Base-by-base conservation (phyloP, 2,888 invertebrate genomes). In the Erebia aethiops region DNA sequence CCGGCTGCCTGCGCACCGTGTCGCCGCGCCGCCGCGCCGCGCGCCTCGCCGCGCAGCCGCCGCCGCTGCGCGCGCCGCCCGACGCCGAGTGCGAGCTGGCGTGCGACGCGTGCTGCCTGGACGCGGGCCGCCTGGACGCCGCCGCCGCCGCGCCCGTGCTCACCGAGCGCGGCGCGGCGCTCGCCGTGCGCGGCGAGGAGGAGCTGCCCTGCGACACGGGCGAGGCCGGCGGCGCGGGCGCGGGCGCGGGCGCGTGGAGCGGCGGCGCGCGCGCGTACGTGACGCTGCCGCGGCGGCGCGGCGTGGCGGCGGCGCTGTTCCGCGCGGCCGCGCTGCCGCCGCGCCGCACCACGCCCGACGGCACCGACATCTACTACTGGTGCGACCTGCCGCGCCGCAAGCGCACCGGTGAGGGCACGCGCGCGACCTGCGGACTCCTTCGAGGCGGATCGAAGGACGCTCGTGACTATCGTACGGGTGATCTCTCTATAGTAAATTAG, bases 361-460 rank as follows among this genome's bases (percentile, higher is more conserved):
- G 97, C 80, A 97, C 97, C 74, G 95, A 96, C 85, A 95, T 97
- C 85, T 97, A 96, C 94, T 97, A 97, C 94, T 97, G 97, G 97
- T 97, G 97, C 93, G 97, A 97, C 92, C 89, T 96, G 88, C 95
- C 96, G 79, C 94, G 94, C 81, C 92, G 91, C 79, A 85, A 89
- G 67, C 84, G 86, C 70, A 87, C 93, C 91, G 95, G 95, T 95
- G 91, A 86, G 79, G 82, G 84, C 86, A 10, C 7, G 2, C 10
- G 46, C 35, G 35, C 35, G 7, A 35, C 7, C 35, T 35, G 1
- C 35, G 1, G 7, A 35, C 35, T 35, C 0, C 0, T 35, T 35
- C 35, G 35, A 35, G 35, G 35, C 7, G 35, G 35, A 35, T 5
- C 35, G 35, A 7, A 35, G 35, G 35, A 7, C 0, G 35, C 7